Base-by-base conservation (phyloP, 2,797 vertebrate species). In the Alosa sapidissima region DNA sequence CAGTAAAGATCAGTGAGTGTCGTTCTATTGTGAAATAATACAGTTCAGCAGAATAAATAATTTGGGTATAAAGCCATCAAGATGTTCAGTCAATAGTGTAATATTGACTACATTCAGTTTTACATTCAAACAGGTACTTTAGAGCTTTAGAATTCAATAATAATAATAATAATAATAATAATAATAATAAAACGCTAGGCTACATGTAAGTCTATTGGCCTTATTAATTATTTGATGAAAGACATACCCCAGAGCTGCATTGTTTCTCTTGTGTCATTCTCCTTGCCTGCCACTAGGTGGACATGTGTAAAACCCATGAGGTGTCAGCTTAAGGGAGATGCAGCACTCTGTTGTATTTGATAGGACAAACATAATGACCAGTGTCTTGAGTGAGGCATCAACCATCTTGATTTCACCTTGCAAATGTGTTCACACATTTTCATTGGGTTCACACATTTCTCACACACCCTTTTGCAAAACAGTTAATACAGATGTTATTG, bases 281-380 rank as follows among this genome's bases (percentile, higher is more conserved):
- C 72, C 16, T 19, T 78, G 2, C 5, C 72, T 78, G 16, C 72
- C 72, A 78, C 72, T 78, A 78, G 72, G 41, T 78, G 72, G 72
- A 78, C 72, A 78, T 78, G 72, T 78, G 36, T 78, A 47, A 78
- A 78, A 78, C 41, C 41, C 41, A 78, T 47, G 36, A 47, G 72
- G 5, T 47, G 1, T 13, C 72, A 78, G 16, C 72, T 5, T n/a
- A 6, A 5, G 21, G 36, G 16, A 21, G 16, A 78, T n/a, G 7
- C 5, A 19, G 41, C 7, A 11, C n/a, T 62, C 58, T 1, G 21
- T 60, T 75, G 13, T 45, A 33, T 36, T 72, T 75, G 68, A 6
- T 58, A 16, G 55, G 68, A 45, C 1, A 41, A 75, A 78, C n/a
- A 28, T n/a, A 78, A 47, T 78, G 41, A 78, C 72, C 33, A 78